Evolutionary conservation across 2,888 invertebrate species (phyloP).

Genomic region (Tetranychus piercei): DNA sequence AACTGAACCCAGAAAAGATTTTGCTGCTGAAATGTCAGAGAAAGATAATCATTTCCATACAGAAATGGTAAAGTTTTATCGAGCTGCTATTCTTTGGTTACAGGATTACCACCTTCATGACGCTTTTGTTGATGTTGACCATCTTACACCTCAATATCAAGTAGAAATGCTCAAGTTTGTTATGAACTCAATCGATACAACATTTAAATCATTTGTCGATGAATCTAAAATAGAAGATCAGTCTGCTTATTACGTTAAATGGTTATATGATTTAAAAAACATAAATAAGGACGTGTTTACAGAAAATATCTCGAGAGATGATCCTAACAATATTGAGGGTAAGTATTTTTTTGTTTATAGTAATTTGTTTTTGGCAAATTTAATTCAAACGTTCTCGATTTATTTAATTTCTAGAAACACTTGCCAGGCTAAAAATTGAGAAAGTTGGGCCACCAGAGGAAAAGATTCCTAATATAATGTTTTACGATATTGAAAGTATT

Average conservation of each 20-base stretch:
- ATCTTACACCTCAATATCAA: slow-evolving; percentile 16
- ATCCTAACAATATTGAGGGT: not conserved
- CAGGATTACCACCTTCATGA: slow-evolving; percentile 20
- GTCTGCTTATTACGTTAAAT: not conserved
- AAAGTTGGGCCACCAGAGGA: not conserved
- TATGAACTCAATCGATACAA: not conserved
- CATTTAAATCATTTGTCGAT: not conserved
- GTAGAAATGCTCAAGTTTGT: slow-evolving; percentile 18
- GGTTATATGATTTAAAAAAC: slow-evolving; percentile 10
- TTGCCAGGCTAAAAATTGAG: not conserved
- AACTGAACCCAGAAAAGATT: not conserved
- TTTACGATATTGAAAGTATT: not conserved
- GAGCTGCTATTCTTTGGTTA: slow-evolving; percentile 20
- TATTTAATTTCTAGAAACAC: not conserved
- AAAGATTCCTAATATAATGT: slow-evolving; percentile 8
- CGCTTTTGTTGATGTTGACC: slow-evolving; percentile 21
- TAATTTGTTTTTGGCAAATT: not conserved
- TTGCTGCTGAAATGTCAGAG: not conserved
- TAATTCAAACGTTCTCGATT: not conserved
- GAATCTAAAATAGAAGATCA: not conserved
- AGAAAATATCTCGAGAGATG: not conserved
- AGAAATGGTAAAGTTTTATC: slow-evolving; percentile 5
- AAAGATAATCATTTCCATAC: slow-evolving; percentile 10
- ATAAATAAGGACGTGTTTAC: not conserved
- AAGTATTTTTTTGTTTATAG: not conserved